Evolutionary conservation across 2,888 invertebrate genomes (phyloP), one percentile per base, ranked within the genome.

Genomic region (Bursaphelenchus okinawaensis): DNA sequence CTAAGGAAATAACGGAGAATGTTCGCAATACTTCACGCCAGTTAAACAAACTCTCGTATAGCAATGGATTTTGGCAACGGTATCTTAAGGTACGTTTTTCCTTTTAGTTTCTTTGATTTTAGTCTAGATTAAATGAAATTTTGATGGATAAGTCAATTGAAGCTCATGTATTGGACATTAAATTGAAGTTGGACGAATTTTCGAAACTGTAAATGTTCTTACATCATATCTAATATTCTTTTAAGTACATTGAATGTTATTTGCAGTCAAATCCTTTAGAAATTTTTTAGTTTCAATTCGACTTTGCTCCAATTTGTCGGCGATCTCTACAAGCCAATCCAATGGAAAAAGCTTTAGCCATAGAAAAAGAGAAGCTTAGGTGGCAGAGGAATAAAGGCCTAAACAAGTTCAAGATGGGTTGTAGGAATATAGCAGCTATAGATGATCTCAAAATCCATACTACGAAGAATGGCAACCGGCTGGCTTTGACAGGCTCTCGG

Each of bases 401-500:
- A 9, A 1, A 61, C 40, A 22, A 50, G 9, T 59, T n/a, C 4
- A 26, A 50, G 19, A 16, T 19, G 55, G 60, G 24, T 55, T 4
- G 19, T 3, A 23, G 16, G 12, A 31, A 59, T 50, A 20, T 22
- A 12, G 51, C 55, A 23, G 40, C 60, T 9, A 50, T 59, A n/a
- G 60, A 59, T 29, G 50, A 31, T 1, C 7, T 59, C n/a, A 26
- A 20, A 4, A 16, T 59, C 12, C 60, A 59, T 23, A 50, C 29
- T 28, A 66, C n/a, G 51, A 55, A 52, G 12, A 29, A 67, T 27
- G 65, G 65, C 12, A n/a, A 27, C n/a, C 12, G 66, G 22, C 26
- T 65, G 55, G 51, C 66, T 24, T 26, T 65, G 9, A 56, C 55
- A 23, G 66, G 66, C 2, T 28, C 66, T 8, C 23, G 66, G 8